Conservation (phyloP, 2,113 vertebrate genomes). For the Podarcis raffonei region DNA sequence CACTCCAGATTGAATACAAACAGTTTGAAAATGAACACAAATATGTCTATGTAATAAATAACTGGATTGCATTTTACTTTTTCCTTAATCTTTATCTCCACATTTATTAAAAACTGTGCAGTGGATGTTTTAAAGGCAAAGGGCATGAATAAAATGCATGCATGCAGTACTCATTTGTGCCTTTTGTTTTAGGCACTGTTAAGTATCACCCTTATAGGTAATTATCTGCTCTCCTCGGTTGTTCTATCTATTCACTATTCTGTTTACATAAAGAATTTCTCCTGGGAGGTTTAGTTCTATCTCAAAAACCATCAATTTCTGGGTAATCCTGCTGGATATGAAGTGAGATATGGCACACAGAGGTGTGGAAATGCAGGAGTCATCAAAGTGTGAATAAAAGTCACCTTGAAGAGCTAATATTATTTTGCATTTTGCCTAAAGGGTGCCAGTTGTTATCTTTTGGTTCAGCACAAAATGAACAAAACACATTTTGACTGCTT, state of each 20-base stretch:
- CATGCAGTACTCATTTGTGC: constrained; percentile 55
- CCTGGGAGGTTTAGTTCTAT: constrained; percentile 61
- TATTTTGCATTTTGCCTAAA: constrained; percentile 44
- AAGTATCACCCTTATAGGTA: constrained; percentile 68
- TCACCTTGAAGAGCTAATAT: constrained; percentile 67
- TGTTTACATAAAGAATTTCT: constrained; percentile 66
- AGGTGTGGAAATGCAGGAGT: constrained; percentile 60
- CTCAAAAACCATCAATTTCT: constrained; percentile 69
- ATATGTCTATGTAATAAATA: constrained; percentile 19
- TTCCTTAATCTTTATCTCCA: constrained; percentile 41
- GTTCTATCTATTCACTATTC: constrained; percentile 60
- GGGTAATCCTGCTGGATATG: constrained; percentile 66
- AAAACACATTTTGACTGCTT: background rate
- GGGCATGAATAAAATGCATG: constrained; percentile 50
- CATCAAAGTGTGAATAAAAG: constrained; percentile 73
- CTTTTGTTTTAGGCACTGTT: constrained; percentile 62
- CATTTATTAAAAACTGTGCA: constrained; percentile 33
- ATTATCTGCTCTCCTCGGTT: constrained; percentile 69
- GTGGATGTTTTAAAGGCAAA: constrained; percentile 50
- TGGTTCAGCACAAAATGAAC: background rate
- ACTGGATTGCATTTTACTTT: constrained; percentile 33
- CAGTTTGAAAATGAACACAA: constrained; percentile 43
- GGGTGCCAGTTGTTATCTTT: constrained; percentile 17
- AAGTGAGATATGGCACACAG: constrained; percentile 40
- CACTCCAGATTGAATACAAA: constrained; percentile 3